Conservation (phyloP, 2,888 invertebrate species). For the Tenodera sinensis region DNA sequence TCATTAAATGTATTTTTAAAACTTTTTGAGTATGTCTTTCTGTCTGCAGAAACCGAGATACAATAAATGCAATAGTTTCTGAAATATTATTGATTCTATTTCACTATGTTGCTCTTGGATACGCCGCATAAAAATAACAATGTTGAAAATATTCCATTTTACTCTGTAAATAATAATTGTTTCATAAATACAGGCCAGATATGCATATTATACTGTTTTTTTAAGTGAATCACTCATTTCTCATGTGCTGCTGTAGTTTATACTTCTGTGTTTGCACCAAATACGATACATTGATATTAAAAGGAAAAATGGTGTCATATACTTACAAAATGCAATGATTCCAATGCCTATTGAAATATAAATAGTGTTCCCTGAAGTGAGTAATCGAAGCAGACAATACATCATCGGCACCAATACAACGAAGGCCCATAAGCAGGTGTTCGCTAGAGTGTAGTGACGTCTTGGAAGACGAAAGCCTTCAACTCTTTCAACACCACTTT, state of each 20-base stretch:
- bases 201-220: not conserved
- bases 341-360: constrained; percentile 66
- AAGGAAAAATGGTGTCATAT: constrained; percentile 30
- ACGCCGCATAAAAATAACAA: too few species aligned
- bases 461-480: constrained; percentile 56
- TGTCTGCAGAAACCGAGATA: too few species aligned
- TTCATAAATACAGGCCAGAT: not conserved
- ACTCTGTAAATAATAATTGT: too few species aligned
- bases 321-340: constrained; percentile 75
- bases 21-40: too few species aligned
- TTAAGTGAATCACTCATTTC: too few species aligned
- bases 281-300: not conserved
- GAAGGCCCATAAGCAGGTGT: constrained; percentile 67
- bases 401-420: constrained; percentile 66
- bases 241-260: not conserved
- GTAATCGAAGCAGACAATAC: constrained; percentile 62
- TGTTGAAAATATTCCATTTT: too few species aligned
- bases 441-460: constrained; percentile 64
- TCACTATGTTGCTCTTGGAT: too few species aligned
- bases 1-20: too few species aligned
- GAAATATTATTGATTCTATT: too few species aligned
- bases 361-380: constrained; percentile 69
- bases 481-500: constrained; percentile 65
- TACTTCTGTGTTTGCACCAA: too few species aligned
- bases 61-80: too few species aligned